Percentiles rank a stretch among this genome's conserved stretches.
Evolutionary conservation across 2,113 vertebrate genomes (phyloP).

Genomic region (Vimba vimba): DNA sequence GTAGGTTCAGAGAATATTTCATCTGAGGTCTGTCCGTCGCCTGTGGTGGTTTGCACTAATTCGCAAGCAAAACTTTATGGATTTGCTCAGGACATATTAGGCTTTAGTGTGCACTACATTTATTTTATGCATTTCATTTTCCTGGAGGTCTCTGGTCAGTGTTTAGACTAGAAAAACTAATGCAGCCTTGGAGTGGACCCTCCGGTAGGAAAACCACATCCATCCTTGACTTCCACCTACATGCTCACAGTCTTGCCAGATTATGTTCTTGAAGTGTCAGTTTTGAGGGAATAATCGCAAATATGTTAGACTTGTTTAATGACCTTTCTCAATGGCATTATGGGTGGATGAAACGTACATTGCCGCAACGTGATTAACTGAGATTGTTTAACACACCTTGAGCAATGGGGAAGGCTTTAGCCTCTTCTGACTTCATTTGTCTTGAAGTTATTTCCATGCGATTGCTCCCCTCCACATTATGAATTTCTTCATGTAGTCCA

Average conservation of each 20-base stretch:
- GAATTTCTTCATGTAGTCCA: neutral
- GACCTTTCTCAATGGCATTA: neutral
- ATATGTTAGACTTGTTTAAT: neutral
- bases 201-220: neutral
- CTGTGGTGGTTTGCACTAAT: neutral
- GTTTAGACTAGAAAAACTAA: neutral
- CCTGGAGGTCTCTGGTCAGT: neutral
- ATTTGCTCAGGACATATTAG: neutral
- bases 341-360: neutral
- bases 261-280: neutral
- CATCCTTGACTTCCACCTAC: neutral
- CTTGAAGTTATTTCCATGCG: neutral
- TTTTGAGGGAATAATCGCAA: neutral
- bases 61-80: neutral
- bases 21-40: neutral
- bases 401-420: conserved; percentile 13
- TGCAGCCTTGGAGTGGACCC: neutral
- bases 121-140: neutral
- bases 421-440: neutral
- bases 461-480: neutral
- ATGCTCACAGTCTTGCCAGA: neutral
- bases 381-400: neutral
- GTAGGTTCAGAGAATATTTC: neutral
- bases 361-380: neutral
- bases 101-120: neutral